Base-by-base conservation (phyloP, 2,797 vertebrate genomes). In the Eptatretus atami region DNA sequence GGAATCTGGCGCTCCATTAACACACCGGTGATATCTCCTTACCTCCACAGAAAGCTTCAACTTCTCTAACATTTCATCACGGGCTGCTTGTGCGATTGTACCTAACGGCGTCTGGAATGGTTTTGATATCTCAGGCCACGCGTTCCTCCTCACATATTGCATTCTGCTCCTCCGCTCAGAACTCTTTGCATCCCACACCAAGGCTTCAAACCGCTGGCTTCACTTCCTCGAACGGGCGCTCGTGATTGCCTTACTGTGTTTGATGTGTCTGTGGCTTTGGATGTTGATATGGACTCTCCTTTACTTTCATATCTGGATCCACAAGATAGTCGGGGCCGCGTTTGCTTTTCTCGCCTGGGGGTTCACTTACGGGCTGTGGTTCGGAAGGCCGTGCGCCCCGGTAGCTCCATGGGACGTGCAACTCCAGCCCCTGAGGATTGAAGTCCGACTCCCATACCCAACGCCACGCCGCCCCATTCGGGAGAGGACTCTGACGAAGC, bases 81-180 rank as follows among this genome's bases (percentile, higher is more conserved):
- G 31, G 31, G 31, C 31, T 44, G 31, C 31, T 44, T 44, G 31
- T 44, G 31, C 4, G 31, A 44, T 44, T 44, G 31, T 44, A 44
- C 31, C 4, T 44, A 44, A 44, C 55, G 11, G 55, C 6, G 24
- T 15, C 55, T 60, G 55, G 55, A 60, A 24, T 11, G 55, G 55
- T 24, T 15, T 60, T 15, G 55, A 60, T 24, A 60, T 60, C 55
- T 60, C 55, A 9, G 55, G 55, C 55, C 55, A 60, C 55, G 55
- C 55, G 55, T 60, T 60, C 55, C 55, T 60, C 8, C 55, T 60
- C 55, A 60, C 55, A 9, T 60, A 60, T 24, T 60, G 55, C 55
- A 15, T 60, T 6, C 55, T 60, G 55, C 6, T 60, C 15, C 6
- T 15, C 55, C 6, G 15, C 6, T 15, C 15, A 11, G 55, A 60